Evolutionary conservation across 1,140 invertebrate genomes (phyloP), one percentile per base, ranked within the genome.

Genomic region (Cephus cinctus): DNA sequence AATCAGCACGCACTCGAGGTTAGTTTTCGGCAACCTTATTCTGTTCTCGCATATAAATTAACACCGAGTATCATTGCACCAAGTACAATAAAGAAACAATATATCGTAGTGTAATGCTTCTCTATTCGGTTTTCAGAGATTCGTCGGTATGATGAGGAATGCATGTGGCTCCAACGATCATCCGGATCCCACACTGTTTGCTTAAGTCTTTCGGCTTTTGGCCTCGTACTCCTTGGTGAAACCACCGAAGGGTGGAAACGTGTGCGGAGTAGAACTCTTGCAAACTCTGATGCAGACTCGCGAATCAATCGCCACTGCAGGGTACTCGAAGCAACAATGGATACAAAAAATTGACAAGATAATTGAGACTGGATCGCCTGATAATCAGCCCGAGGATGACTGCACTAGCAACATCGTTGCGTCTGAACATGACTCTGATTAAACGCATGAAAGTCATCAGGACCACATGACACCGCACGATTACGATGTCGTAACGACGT

Each of bases 111-210:
- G 6, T 27, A 27, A 27, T 27, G 6, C n/a, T 27, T 27, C 25
- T 6, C 6, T 27, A n/a, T 14, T 35, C n/a, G n/a, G n/a, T 21
- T 54, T 49, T 22, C 16, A 46, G 42, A 6, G 46, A 31, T 53
- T 54, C 12, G 54, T 54, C 30, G 45, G 52, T 0, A 46, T 58
- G 36, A 46, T 49, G 34, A 14, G 56, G 2, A 31, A 42, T 25
- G 30, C 31, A 3, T 58, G 56, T 31, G 56, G 56, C 15, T 22
- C 15, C 2, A 47, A 52, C 20, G 52, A 54, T 12, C 45, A 58
- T 11, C 56, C 56, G 4, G 46, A 54, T 14, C 42, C 56, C 0
- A 8, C 44, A 16, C 32, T 50, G 11, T 58, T 55, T 18, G 44
- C 38, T 3, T 47, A 55, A 27, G 36, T 58, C 1, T 47, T 49